Conservation (phyloP, 2,888 invertebrate genomes). For the Sinotaia quadrata region DNA sequence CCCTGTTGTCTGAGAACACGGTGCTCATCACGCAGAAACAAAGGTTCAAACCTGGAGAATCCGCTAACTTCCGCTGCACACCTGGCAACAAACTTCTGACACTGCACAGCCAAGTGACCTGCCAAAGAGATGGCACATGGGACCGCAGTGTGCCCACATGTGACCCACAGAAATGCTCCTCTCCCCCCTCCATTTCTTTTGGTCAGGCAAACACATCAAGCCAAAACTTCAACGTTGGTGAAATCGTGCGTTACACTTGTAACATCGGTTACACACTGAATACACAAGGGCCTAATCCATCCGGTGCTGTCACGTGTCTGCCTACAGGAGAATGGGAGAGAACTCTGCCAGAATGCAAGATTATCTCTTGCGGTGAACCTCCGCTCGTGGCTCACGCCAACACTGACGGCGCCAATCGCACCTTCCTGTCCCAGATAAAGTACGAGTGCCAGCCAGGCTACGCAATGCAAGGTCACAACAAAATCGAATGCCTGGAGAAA, state of each 20-base stretch:
- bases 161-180: slow-evolving; percentile 52
- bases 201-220: slow-evolving; percentile 33
- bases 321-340: slow-evolving; percentile 64
- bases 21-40: slow-evolving; percentile 23
- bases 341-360: slow-evolving; percentile 57
- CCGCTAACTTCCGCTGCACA: slow-evolving; percentile 49
- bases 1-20: slow-evolving; percentile 55
- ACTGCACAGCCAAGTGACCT: slow-evolving; percentile 46
- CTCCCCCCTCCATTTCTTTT: slow-evolving; percentile 63
- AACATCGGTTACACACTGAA: slow-evolving; percentile 48
- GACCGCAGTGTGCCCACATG: slow-evolving; percentile 61
- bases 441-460: slow-evolving; percentile 68
- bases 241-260: slow-evolving; percentile 46
- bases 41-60: slow-evolving; percentile 41
- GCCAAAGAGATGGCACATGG: slow-evolving; percentile 61
- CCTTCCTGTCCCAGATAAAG: slow-evolving; percentile 51
- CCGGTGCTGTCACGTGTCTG: slow-evolving; percentile 52
- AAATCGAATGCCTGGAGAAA: slow-evolving; percentile 53
- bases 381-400: slow-evolving; percentile 52
- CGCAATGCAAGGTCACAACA: slow-evolving; percentile 52
- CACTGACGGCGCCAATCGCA: slow-evolving; percentile 39
- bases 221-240: slow-evolving; percentile 53
- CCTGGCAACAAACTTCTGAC: slow-evolving; percentile 51
- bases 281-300: slow-evolving; percentile 34
- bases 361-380: slow-evolving; percentile 58